Percentiles rank a stretch among this genome's conserved stretches.
These are phyloP conservation scores for Pegea sp. DNA, from an alignment of 23 tunicate genomes.

Conservation along the genomic window DNA sequence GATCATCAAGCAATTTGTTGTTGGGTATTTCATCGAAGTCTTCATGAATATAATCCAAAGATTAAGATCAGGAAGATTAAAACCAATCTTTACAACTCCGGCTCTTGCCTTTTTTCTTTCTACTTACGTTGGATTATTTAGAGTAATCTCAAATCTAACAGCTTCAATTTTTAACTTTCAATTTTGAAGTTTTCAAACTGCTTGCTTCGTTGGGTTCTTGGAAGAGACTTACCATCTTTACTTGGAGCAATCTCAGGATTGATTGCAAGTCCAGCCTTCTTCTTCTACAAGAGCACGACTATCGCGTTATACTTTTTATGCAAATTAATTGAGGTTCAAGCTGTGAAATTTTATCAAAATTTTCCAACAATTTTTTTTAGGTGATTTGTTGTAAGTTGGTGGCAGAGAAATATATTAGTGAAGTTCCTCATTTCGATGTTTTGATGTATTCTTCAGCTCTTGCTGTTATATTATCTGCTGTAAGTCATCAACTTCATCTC, in stretches of 20 bases:
- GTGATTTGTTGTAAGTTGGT: not conserved
- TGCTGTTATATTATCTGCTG: slow-evolving; percentile 29
- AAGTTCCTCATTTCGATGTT: slow-evolving; percentile 11
- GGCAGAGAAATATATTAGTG: too few species aligned
- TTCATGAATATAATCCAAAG: slow-evolving; percentile 2
- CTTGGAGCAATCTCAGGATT: slow-evolving; percentile 36
- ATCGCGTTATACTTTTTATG: slow-evolving; percentile 30
- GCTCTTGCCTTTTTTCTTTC: slow-evolving; percentile 13
- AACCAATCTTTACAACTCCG: not conserved
- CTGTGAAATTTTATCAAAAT: not conserved
- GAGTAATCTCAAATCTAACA: slow-evolving; percentile 1
- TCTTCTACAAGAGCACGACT: slow-evolving; percentile 34
- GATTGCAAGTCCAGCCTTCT: slow-evolving; percentile 30
- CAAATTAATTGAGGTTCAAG: slow-evolving; percentile 31
- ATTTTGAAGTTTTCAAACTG: slow-evolving; percentile 7
- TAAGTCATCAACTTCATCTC: slow-evolving; percentile 10
- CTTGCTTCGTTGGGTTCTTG: slow-evolving; percentile 22
- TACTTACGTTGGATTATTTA: slow-evolving; percentile 11
- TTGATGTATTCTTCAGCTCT: slow-evolving; percentile 21
- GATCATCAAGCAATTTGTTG: slow-evolving; percentile 8
- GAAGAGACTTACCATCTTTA: slow-evolving; percentile 20
- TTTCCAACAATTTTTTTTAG: not conserved
- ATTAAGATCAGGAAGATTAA: slow-evolving; percentile 2
- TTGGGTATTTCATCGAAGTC: slow-evolving; percentile 22
- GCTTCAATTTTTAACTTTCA: not conserved